phyloP scores from a whole-genome alignment of 1,140 invertebrate species.

The Venturia canescens region DNA sequence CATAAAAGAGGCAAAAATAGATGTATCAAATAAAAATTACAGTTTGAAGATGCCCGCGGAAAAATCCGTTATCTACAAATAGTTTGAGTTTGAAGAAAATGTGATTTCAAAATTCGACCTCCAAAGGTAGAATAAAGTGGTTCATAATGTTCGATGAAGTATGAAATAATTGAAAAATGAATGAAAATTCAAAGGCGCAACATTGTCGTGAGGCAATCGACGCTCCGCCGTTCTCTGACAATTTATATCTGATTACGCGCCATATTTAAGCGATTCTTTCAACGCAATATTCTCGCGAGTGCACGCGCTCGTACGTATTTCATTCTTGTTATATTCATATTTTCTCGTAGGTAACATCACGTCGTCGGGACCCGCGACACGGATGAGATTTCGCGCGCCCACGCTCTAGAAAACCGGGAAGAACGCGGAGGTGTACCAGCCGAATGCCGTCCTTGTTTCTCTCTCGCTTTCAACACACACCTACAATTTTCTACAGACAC shows the following conservation, averaged over 20 bases:
- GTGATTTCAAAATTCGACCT: too few relatives aligned
- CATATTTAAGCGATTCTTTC: conserved; percentile 2
- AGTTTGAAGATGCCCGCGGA: too few relatives aligned
- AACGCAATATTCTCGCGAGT: neutral
- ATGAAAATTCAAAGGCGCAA: neutral
- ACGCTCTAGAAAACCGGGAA: conserved; percentile 55
- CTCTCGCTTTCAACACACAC: neutral
- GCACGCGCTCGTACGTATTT: neutral
- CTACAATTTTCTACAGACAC: neutral
- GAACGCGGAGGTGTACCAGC: conserved; percentile 30
- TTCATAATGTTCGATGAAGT: too few relatives aligned
- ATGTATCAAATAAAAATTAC: too few relatives aligned
- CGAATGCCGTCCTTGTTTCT: neutral
- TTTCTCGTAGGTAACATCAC: conserved; percentile 24
- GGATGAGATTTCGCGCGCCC: conserved; percentile 51
- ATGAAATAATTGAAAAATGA: neutral
- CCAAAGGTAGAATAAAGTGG: too few relatives aligned
- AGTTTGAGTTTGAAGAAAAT: too few relatives aligned
- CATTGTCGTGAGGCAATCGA: neutral
- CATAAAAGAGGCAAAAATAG: too few relatives aligned
- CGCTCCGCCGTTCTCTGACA: neutral
- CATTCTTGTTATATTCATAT: neutral
- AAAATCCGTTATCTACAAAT: too few relatives aligned
- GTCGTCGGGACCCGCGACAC: conserved; percentile 40
- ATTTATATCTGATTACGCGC: conserved; percentile 50